Evolutionary conservation across 2,888 invertebrate species (phyloP), one percentile per base, ranked within the genome.

Genomic region (Helobdella robusta): DNA sequence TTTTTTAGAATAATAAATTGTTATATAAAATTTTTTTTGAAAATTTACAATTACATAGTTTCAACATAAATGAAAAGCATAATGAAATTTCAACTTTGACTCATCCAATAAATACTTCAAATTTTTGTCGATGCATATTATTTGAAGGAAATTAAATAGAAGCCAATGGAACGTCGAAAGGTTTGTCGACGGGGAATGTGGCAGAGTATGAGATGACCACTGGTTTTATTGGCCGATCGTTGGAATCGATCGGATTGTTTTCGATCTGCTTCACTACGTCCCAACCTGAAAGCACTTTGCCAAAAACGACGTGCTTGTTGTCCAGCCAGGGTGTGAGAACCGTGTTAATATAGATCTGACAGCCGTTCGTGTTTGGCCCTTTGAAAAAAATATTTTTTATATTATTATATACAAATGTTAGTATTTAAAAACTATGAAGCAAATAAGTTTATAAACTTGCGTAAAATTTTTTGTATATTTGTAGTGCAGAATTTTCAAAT

Each of bases 221-320:
- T 28, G 85, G 84, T 63, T 83, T 80, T 2, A 84, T 73, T 6
- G 92, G 91, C 66, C 83, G 81, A 76, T 92, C 90, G 1, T 60
- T 35, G 0, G 48, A 58, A 73, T 89, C 87, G 0, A 90, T 91
- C 71, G 86, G 84, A 0, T 84, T 83, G 69, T 86, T 86, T 78
- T 93, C 93, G 70, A 93, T 86, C 75, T 85, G 84, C 74, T 89
- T 87, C 1, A 93, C 86, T 0, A 89, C 64, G 56, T 56, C 64
- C 56, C 25, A 36, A 23, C 64, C 64, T 20, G 64, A n/a, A n/a
- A 64, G 18, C 15, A 64, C 64, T 40, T 52, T 50, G 15, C 64
- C 64, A 40, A 64, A 64, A n/a, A 64, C 35, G 18, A 64, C 64
- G 56, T 64, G 64, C 40, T 64, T 54, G 56, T 56, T 56, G 64